These are phyloP conservation scores for Apotomis capreana DNA, from an alignment of 2,888 invertebrate genomes.

Conservation along the genomic window DNA sequence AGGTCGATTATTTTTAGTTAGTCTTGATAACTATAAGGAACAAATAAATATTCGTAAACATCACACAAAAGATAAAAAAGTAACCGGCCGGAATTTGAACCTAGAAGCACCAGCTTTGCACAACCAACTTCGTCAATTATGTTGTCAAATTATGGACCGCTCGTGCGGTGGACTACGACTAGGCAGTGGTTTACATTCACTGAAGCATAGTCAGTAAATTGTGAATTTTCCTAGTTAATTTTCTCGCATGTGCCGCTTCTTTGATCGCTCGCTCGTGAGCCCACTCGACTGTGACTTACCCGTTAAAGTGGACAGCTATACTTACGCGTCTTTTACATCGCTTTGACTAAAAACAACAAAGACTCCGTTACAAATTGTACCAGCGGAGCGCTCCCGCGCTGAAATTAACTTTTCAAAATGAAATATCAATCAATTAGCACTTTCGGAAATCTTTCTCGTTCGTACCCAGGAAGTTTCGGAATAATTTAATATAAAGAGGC, in stretches of 20 bases:
- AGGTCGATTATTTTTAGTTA: too few relatives aligned
- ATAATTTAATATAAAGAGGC: conserved; percentile 74
- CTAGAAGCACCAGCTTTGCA: too few relatives aligned
- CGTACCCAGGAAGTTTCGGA: conserved; percentile 62
- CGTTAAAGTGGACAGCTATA: conserved; percentile 38
- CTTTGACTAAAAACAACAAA: conserved; percentile 40
- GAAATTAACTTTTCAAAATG: conserved; percentile 53
- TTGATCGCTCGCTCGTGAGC: conserved; percentile 49
- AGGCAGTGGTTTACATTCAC: conserved; percentile 21
- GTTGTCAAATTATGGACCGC: too few relatives aligned
- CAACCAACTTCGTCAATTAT: too few relatives aligned
- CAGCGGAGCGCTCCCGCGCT: conserved; percentile 36
- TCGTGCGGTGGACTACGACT: too few relatives aligned
- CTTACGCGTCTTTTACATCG: conserved; percentile 35
- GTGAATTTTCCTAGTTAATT: conserved; percentile 43
- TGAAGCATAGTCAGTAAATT: conserved; percentile 30
- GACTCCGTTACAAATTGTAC: conserved; percentile 36
- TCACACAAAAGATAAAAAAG: too few relatives aligned
- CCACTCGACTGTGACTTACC: conserved; percentile 46
- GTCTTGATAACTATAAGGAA: too few relatives aligned
- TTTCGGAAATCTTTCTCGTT: conserved; percentile 58
- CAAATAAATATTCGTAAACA: too few relatives aligned
- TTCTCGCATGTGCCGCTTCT: conserved; percentile 48
- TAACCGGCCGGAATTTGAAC: too few relatives aligned
- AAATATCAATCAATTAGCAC: conserved; percentile 72